Base-by-base conservation (phyloP, 2,797 vertebrate species). In the Tolypeutes matacus region DNA sequence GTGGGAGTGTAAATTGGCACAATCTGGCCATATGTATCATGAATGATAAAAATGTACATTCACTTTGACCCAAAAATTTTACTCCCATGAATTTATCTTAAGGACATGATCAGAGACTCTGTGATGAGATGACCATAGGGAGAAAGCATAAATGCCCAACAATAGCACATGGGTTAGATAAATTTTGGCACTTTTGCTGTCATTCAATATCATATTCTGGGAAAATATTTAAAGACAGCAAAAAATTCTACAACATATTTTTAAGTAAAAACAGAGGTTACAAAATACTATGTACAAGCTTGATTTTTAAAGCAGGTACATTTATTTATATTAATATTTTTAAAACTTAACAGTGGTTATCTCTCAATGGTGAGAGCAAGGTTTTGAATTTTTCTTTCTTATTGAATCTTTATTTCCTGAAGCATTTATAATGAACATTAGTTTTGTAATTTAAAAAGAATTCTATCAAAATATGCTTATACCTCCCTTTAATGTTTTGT, bases 281-380 rank as follows among this genome's bases (percentile, higher is more conserved):
- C 67, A 83, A 72, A 92, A 29, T 70, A 75, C 29, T 51, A n/a
- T 51, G 2, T 42, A 23, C 4, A 67, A 10, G 1, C n/a, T 49
- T 86, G 29, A 87, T 82, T 92, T 77, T 95, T 72, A 60, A 85
- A 83, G 20, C 13, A 13, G 18, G 7, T 60, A 42, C 1, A 46
- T 64, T 69, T 82, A 20, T 72, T 91, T 73, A 90, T 60, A 78
- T 86, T 92, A 84, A 78, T 56, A 21, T 67, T 67, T 73, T 58
- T 58, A 64, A 86, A 12, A 49, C 1, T 70, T 85, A 64, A 62
- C 3, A 82, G 36, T 64, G 39, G 11, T n/a, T 93, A 42, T 51
- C 6, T 86, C 31, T 58, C 75, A 7, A 51, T 39, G 4, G 21
- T 42, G 76, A 85, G 80, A 82, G 3, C 73, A 51, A 42, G 27